phyloP scores from a whole-genome alignment of 2,113 vertebrate species.

The Chloropsis hardwickii region DNA sequence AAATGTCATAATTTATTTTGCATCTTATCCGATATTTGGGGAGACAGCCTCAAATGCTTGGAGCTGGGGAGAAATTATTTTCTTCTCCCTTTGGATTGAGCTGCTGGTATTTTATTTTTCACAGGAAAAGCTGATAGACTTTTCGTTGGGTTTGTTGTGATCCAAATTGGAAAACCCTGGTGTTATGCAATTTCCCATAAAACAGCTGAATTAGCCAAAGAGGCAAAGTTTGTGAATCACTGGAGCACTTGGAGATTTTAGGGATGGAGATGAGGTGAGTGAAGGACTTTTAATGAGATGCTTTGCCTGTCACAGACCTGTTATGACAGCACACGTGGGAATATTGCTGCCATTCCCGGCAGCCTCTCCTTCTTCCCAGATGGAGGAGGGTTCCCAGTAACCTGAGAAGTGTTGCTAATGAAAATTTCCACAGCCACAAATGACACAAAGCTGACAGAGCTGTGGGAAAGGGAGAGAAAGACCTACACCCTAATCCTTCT shows the following conservation, averaged over 20 bases:
- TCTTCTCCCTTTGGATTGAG: not conserved
- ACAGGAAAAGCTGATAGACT: not conserved
- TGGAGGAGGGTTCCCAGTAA: not conserved
- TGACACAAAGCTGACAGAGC: not conserved
- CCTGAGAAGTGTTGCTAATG: not conserved
- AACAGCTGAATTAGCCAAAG: not conserved
- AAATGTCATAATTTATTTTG: not conserved
- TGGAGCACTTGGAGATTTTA: not conserved
- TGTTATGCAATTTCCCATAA: not conserved
- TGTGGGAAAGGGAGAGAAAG: not conserved
- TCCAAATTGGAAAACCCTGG: not conserved
- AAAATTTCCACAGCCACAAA: not conserved
- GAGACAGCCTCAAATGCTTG: not conserved
- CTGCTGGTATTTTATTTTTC: not conserved
- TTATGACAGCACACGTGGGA: rapidly evolving
- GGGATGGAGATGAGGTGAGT: not conserved
- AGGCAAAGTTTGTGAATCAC: not conserved
- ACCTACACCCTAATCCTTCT: rapidly evolving
- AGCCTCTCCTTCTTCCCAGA: not conserved
- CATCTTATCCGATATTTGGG: not conserved
- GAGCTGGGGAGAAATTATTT: not conserved
- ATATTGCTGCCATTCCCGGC: not conserved
- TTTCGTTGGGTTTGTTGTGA: rapidly evolving
- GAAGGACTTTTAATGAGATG: not conserved
- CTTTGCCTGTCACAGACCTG: not conserved